These are phyloP conservation scores for Drosophila neonasuta DNA, from an alignment of 2,888 invertebrate genomes.

Conservation along the genomic window DNA sequence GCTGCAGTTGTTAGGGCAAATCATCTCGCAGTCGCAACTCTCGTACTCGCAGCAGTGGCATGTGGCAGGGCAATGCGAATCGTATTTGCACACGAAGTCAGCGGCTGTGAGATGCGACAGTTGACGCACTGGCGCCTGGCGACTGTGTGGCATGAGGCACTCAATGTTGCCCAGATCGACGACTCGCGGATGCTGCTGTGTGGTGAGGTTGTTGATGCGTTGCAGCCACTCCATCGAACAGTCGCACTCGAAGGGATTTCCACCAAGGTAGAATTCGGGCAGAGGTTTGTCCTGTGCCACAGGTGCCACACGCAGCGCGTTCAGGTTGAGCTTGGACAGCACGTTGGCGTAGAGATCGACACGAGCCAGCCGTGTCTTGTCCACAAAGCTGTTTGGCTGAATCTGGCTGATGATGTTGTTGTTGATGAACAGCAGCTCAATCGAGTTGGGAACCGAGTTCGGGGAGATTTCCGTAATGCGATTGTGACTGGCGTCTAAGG, in stretches of 20 bases:
- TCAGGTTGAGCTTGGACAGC: conserved; percentile 90
- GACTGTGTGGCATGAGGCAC: conserved; percentile 92
- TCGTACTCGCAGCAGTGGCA: conserved; percentile 98
- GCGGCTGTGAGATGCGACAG: conserved; percentile 89
- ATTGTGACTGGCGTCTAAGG: conserved; percentile 94
- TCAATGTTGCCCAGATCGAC: conserved; percentile 94
- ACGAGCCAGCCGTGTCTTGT: conserved; percentile 91
- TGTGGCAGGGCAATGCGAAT: conserved; percentile 95
- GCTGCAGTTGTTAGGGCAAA: conserved; percentile 95
- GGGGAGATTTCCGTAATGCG: conserved; percentile 91
- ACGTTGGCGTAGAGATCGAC: conserved; percentile 96
- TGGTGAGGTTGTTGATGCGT: conserved; percentile 92
- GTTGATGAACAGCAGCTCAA: conserved; percentile 93
- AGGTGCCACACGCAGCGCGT: conserved; percentile 89
- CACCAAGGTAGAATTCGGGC: conserved; percentile 95
- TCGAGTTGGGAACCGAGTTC: conserved; percentile 93
- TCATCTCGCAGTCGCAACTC: conserved; percentile 98
- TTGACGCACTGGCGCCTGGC: conserved; percentile 90
- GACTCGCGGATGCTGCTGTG: conserved; percentile 92
- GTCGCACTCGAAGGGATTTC: conserved; percentile 96
- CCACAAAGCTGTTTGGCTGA: conserved; percentile 92
- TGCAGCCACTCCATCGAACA: conserved; percentile 98
- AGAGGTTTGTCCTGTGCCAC: conserved; percentile 87
- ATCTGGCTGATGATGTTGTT: conserved; percentile 92
- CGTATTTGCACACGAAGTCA: conserved; percentile 95